phyloP scores from a whole-genome alignment of 2,797 vertebrate genomes.

The Crenuchus spilurus region DNA sequence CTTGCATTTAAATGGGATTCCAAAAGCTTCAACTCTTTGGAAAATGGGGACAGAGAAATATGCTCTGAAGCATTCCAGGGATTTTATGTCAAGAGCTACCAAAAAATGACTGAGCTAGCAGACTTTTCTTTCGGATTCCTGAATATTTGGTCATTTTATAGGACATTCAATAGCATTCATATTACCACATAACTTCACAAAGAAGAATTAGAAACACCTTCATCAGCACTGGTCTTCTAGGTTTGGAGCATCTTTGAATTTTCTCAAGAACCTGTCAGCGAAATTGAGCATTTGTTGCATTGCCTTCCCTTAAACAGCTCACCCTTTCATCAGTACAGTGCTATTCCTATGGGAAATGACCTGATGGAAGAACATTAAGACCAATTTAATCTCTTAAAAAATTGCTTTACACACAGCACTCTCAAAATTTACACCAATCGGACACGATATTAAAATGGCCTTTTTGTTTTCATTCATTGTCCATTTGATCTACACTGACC shows the following conservation, averaged over 20 bases:
- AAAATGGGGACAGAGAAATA: conserved; percentile 37
- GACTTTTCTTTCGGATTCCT: background rate
- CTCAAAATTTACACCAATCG: too few relatives aligned
- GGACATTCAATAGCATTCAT: background rate
- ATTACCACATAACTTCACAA: background rate
- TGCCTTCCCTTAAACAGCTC: background rate
- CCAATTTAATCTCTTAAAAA: background rate
- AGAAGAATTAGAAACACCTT: background rate
- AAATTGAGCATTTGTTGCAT: background rate
- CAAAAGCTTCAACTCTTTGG: conserved; percentile 33
- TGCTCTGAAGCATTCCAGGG: background rate
- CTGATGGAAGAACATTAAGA: conserved; percentile 19
- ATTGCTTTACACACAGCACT: too few relatives aligned
- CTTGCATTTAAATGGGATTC: conserved; percentile 29
- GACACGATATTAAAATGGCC: too few relatives aligned
- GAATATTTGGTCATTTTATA: background rate
- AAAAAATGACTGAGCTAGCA: conserved; percentile 3
- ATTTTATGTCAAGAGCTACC: conserved; percentile 14
- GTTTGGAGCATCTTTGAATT: background rate
- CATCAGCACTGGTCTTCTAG: too few relatives aligned
- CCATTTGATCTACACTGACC: too few relatives aligned
- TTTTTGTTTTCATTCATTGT: too few relatives aligned
- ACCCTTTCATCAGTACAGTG: conserved; percentile 13
- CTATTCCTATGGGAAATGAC: conserved; percentile 8
- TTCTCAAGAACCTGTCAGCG: background rate